Percentiles rank a stretch among this genome's conserved stretches.
Evolutionary conservation across 2,797 vertebrate species (phyloP).

Genomic region (Carcharodon carcharias): DNA sequence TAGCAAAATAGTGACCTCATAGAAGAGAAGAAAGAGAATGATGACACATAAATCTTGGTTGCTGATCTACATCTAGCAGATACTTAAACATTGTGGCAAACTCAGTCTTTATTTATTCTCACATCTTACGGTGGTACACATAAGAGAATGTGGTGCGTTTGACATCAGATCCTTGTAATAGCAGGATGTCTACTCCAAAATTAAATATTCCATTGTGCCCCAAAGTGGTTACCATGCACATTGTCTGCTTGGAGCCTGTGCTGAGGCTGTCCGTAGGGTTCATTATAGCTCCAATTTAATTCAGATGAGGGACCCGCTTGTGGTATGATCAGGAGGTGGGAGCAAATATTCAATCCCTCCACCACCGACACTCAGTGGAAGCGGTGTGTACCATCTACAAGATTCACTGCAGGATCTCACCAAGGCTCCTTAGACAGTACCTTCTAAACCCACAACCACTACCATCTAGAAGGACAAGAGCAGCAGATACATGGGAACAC

Average conservation of each 20-base stretch:
- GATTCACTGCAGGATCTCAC: no score
- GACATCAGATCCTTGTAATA: not conserved
- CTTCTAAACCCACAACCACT: no score
- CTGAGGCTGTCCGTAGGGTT: not conserved
- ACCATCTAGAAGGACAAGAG: no score
- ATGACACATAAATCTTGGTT: not conserved
- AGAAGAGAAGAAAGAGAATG: not conserved
- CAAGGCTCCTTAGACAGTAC: no score
- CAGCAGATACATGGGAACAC: no score
- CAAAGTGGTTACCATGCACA: not conserved
- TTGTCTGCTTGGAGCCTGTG: not conserved
- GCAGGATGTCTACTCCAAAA: not conserved
- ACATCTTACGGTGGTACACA: not conserved
- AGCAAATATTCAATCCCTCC: no score
- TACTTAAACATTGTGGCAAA: not conserved
- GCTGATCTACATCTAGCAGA: not conserved
- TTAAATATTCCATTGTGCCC: no score
- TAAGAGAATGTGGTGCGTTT: not conserved
- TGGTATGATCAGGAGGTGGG: not conserved
- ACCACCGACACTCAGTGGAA: no score
- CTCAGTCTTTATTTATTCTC: not conserved
- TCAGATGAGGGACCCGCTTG: not conserved
- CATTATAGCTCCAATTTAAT: not conserved
- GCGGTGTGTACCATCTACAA: no score
- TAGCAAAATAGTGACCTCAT: not conserved